These are phyloP conservation scores for Lycorma delicatula DNA, from an alignment of 1,140 invertebrate species.

Conservation along the genomic window DNA sequence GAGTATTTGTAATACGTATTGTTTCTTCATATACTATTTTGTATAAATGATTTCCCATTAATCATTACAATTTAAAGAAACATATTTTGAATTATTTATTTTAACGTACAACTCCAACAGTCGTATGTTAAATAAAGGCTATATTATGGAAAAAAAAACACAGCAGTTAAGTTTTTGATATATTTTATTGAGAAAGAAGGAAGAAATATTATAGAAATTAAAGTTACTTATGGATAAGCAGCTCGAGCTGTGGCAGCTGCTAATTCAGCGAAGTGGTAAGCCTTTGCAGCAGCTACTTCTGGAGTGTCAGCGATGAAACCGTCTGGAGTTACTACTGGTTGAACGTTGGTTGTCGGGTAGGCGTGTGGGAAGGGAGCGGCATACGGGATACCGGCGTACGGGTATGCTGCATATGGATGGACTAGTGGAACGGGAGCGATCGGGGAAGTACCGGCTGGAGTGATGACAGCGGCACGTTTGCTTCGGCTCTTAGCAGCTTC, in stretches of 20 bases:
- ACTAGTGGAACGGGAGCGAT: neutral
- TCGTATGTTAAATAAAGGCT: no score
- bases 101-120: no score
- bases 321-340: neutral
- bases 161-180: no score
- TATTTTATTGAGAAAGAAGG: no score
- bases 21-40: no score
- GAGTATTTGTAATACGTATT: no score
- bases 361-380: neutral
- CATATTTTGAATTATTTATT: no score
- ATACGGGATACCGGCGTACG: conserved; percentile 6
- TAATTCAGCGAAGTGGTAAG: neutral
- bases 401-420: conserved; percentile 12
- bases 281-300: neutral
- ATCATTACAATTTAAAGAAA: no score
- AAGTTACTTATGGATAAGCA: no score
- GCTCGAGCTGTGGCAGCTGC: neutral
- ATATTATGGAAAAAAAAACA: no score
- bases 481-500: conserved; percentile 10
- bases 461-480: conserved; percentile 1
- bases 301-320: neutral
- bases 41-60: no score
- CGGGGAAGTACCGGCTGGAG: neutral
- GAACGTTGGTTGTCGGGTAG: neutral
- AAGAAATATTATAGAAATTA: no score